Evolutionary conservation across 2,888 invertebrate species (phyloP), one percentile per base, ranked within the genome.

Genomic region (Liodrosophila aerea): DNA sequence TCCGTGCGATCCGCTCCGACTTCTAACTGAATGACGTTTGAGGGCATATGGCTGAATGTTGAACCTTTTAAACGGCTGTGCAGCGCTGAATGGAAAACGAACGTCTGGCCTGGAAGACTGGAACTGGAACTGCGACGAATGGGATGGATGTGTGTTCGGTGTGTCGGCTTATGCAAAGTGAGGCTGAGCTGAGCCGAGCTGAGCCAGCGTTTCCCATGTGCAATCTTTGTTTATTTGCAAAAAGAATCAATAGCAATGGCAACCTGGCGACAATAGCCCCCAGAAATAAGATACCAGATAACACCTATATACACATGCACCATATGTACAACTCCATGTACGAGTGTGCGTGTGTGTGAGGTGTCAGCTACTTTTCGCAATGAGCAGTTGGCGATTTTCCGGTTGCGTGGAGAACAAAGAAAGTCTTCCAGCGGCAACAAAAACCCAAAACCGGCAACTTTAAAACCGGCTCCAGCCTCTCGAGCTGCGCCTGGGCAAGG

Each of bases 21-120:
- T 66, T 69, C 82, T 75, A 76, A 80, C 83, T 81, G 76, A 61
- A 72, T 83, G 65, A 60, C 83, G 80, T 76, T 82, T 81, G 80
- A 80, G 68, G 61, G 36, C 71, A 69, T 77, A 80, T 73, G 61
- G 83, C 81, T 81, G 83, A 82, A 82, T 81, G 76, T 51, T 40
- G 50, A 52, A 67, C 54, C 77, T 82, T 81, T 77, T 82, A 82
- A 81, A 68, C 72, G 77, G 51, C 80, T 69, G 65, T 73, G 76
- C 77, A 66, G 77, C 76, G 81, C 81, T 81, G 81, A 81, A 81
- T 81, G 81, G 81, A 81, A 81, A 61, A 30, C 54, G 30, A 22
- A 30, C 56, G 72, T 72, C 74, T 65, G 72, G 62, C 47, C 57
- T 73, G 80, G 69, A 63, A 69, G 36, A 29, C 56, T 9, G 18